Base-by-base conservation (phyloP, 92 coral and sea anemone species). In the Bergia sp. region DNA sequence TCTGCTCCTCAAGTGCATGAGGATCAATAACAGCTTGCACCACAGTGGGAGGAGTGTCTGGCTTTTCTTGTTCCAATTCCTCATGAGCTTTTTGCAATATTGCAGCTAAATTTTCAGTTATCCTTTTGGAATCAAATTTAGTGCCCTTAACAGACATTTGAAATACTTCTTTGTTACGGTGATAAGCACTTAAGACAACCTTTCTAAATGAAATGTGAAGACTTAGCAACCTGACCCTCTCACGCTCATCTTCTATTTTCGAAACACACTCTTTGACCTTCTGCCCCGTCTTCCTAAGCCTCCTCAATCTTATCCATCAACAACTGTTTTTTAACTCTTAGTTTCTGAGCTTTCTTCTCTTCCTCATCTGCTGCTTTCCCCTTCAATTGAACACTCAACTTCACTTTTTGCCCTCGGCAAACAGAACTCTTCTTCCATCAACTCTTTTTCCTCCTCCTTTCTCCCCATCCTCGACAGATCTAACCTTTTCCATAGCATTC, bases 201-300 rank as follows among this genome's bases (percentile, higher is more conserved):
- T 86, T 86, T 45, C 67, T 42, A 74, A 86, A 86, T 37, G 73
- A 58, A 73, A 86, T 86, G n/a, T 86, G 89, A 73, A 86, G 82
- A 9, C 89, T 86, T 9, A 86, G 82, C 50, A 73, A 6, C 61
- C 78, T 86, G 12, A 73, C n/a, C 36, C 15, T 79, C 82, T 50
- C 82, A 79, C 37, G 11, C 69, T 79, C 82, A 11, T 50, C 40
- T 74, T 44, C 73, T 49, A 79, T 80, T 80, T 80, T 37, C 40
- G 18, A 55, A 53, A 80, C 71, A 80, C 45, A 37, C 23, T 86
- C 65, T 73, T 7, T 86, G 40, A 72, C 82, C 39, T 72, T 18
- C 80, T 86, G 66, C 47, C 50, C 89, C 45, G 89, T 76, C 73
- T 76, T 86, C 89, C 84, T 7, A 50, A 76, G 4, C 89, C 89